Conservation (phyloP, 2,797 vertebrate species). For the Gymnoscopelus microlampas region DNA sequence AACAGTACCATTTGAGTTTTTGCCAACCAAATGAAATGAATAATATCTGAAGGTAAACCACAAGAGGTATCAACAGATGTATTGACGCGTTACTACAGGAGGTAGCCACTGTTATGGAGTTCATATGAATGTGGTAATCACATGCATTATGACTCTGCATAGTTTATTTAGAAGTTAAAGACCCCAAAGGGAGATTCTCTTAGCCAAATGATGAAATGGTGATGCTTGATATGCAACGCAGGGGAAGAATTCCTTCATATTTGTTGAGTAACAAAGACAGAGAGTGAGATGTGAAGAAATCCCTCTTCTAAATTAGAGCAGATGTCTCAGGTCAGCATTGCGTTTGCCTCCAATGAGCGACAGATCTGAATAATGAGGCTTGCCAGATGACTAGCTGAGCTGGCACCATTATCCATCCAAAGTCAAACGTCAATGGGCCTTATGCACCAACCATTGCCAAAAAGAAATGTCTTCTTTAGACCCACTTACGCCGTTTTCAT, state of each 20-base stretch:
- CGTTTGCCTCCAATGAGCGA: conserved; percentile 14
- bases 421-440: neutral
- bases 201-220: conserved; percentile 22
- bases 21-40: conserved; percentile 39
- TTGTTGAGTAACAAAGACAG: conserved; percentile 11
- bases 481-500: too few relatives aligned
- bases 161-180: neutral
- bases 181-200: neutral
- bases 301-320: conserved; percentile 4
- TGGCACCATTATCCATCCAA: conserved; percentile 7
- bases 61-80: neutral
- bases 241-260: conserved; percentile 18
- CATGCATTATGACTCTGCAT: conserved; percentile 20
- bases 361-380: conserved; percentile 12
- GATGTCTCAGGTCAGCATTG: conserved; percentile 19
- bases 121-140: conserved; percentile 33
- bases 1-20: conserved; percentile 39
- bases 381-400: conserved; percentile 4
- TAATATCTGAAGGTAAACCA: conserved; percentile 51
- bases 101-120: conserved; percentile 36
- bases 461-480: too few relatives aligned
- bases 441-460: neutral
- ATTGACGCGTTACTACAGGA: too few relatives aligned
- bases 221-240: conserved; percentile 35
- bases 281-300: conserved; percentile 3